Evolutionary conservation across 2,113 vertebrate species (phyloP).

Genomic region (Anser brachyrhynchus): DNA sequence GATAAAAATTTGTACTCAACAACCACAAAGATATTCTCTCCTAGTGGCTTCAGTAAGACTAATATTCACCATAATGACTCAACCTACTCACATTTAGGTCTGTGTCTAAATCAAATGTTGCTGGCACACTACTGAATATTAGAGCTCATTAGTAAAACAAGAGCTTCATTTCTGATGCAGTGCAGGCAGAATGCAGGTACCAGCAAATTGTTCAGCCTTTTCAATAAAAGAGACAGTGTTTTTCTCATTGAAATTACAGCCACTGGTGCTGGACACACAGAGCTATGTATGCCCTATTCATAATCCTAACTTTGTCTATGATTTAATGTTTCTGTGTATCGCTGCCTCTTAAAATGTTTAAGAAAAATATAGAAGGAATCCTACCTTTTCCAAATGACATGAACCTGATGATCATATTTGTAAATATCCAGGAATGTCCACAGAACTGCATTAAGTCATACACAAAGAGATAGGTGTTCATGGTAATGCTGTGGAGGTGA

Average conservation of each 20-base stretch:
- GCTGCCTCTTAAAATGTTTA: not conserved
- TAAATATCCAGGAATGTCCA: slow-evolving; percentile 94
- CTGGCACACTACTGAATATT: not conserved
- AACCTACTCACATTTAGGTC: not conserved
- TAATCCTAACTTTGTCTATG: not conserved
- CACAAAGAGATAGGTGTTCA: slow-evolving; percentile 84
- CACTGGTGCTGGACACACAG: not conserved
- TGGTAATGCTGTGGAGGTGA: slow-evolving; percentile 75
- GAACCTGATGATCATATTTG: slow-evolving; percentile 90
- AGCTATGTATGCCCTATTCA: not conserved
- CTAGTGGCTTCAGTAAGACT: not conserved
- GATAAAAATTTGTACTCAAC: not conserved
- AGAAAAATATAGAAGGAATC: not conserved
- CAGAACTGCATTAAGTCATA: slow-evolving; percentile 96
- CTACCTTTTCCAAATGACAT: slow-evolving; percentile 92
- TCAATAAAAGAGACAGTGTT: not conserved
- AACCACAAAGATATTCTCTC: not conserved
- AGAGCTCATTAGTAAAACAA: not conserved
- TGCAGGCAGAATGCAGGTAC: not conserved
- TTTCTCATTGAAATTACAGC: not conserved
- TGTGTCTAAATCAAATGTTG: not conserved
- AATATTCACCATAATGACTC: not conserved
- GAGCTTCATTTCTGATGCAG: not conserved
- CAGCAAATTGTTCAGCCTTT: not conserved
- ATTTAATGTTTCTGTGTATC: not conserved